Evolutionary conservation across 2,113 vertebrate genomes (phyloP).

Genomic region (Monarcha castaneiventris): DNA sequence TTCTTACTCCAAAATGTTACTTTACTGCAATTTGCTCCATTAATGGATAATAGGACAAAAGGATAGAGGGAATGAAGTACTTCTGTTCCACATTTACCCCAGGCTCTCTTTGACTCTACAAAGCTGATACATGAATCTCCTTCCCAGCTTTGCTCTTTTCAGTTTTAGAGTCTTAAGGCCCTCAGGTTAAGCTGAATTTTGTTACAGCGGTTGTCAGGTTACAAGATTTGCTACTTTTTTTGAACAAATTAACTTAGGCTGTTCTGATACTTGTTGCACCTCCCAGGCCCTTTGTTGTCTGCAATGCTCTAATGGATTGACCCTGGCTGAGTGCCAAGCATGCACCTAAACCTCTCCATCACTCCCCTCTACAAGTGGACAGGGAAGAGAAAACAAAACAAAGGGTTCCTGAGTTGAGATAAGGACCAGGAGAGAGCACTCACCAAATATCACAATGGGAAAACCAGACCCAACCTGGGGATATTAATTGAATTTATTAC

Average conservation of each 20-base stretch:
- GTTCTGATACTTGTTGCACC: not conserved
- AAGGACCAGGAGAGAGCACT: not conserved
- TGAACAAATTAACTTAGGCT: not conserved
- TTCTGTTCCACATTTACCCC: not conserved
- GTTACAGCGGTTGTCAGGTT: not conserved
- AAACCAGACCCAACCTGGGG: not conserved
- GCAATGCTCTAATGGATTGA: not conserved
- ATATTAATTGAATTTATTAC: not conserved
- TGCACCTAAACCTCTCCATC: not conserved
- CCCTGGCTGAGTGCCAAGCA: too few species aligned
- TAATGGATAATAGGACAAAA: not conserved
- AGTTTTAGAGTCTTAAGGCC: fast-evolving
- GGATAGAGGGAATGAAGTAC: not conserved
- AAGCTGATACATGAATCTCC: not conserved
- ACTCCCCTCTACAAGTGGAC: not conserved
- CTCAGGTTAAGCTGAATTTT: not conserved
- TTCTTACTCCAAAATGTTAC: not conserved
- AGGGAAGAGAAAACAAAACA: not conserved
- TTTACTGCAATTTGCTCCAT: not conserved
- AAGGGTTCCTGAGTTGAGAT: not conserved
- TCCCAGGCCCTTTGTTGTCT: not conserved
- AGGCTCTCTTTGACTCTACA: not conserved
- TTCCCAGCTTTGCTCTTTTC: not conserved
- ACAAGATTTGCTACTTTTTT: not conserved
- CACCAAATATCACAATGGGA: not conserved